Conservation (phyloP, 2,888 invertebrate species). For the Sympetrum striolatum region DNA sequence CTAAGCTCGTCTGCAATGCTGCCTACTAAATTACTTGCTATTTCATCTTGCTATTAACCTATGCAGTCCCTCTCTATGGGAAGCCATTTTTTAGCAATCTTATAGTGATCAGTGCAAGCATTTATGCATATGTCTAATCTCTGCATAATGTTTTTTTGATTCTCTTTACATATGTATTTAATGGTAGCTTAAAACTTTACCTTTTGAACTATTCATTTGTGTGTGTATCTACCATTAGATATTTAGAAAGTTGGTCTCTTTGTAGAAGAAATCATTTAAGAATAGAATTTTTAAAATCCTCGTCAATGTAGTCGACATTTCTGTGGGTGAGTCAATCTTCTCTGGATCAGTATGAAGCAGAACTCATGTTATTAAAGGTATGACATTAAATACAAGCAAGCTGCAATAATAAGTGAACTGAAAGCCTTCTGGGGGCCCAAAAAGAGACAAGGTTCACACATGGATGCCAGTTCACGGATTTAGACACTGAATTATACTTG, state of each 20-base stretch:
- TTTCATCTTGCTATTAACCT: neutral
- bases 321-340: neutral
- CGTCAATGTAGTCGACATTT: neutral
- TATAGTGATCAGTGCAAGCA: slow-evolving; percentile 14
- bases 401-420: neutral
- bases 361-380: slow-evolving; percentile 9
- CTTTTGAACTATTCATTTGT: neutral
- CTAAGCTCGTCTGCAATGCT: neutral
- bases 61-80: neutral
- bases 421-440: neutral
- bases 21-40: neutral
- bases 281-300: neutral
- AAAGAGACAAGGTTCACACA: neutral
- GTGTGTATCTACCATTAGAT: slow-evolving; percentile 10
- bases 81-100: slow-evolving; percentile 7
- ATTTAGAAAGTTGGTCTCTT: neutral
- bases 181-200: neutral
- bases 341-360: neutral
- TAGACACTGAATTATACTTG: neutral
- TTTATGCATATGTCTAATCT: neutral
- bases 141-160: neutral
- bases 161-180: slow-evolving; percentile 1
- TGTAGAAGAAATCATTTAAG: neutral
- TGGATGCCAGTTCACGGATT: neutral
- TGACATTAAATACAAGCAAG: neutral